Evolutionary conservation across 2,797 vertebrate species (phyloP), one percentile per base, ranked within the genome.

Genomic region (Danio jaintianensis): DNA sequence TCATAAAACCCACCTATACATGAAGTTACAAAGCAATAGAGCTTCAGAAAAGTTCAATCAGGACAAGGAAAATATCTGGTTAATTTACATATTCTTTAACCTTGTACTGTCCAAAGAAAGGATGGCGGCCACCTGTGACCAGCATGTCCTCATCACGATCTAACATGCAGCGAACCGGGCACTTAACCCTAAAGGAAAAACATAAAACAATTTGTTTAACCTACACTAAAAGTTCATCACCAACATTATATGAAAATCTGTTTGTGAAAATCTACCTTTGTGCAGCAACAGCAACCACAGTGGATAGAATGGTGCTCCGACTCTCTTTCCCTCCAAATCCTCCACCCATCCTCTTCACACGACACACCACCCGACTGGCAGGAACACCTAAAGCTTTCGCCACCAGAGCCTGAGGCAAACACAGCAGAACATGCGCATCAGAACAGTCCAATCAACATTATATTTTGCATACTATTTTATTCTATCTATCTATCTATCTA

Each of bases 71-170:
- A 59, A 73, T 45, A 29, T 47, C 2, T 43, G 4, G 18, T 6
- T 55, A 42, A 71, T 47, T 43, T 15, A 12, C 12, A 22, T 0
- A 18, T 22, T 22, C 22, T 42, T 22, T 73, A 42, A 98, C 98
- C 95, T 97, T 98, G 88, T 98, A 99, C 69, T 85, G 93, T 1
- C 95, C 96, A 53, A 96, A 91, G 89, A 96, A 98, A 0, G 98
- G 97, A 78, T 99, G 96, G 67, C 98, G 91, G 59, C 97, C 97
- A 5, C 98, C 98, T 1, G 95, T 94, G 66, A 98, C 88, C 85
- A 98, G 83, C 97, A 99, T 99, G 90, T 99, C 98, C 84, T 98
- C 97, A 5, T 98, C 96, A 40, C 98, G 91, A 89, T 98, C 97
- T 91, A 99, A 82, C 96, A 97, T 97, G 85, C 97, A 98, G 66